phyloP scores from a whole-genome alignment of 2,888 invertebrate genomes.

The Sthenelais limicola region DNA sequence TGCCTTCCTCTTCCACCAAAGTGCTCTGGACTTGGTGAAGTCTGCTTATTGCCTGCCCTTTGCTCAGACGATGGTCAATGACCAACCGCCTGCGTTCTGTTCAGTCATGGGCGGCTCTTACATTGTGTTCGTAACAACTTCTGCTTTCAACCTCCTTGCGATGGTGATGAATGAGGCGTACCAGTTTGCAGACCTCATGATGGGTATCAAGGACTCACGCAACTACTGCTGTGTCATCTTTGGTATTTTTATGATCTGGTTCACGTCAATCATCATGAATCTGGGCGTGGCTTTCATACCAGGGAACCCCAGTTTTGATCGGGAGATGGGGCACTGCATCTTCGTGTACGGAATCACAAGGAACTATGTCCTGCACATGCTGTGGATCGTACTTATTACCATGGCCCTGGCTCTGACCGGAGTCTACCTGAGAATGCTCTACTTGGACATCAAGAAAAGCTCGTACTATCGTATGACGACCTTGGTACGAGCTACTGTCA shows the following conservation, averaged over 20 bases:
- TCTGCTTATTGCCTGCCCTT: slow-evolving; percentile 67
- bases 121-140: slow-evolving; percentile 88
- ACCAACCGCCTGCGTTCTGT: slow-evolving; percentile 74
- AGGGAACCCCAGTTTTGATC: slow-evolving; percentile 76
- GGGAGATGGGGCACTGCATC: slow-evolving; percentile 78
- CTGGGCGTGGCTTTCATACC: slow-evolving; percentile 77
- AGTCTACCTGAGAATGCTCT: slow-evolving; percentile 84
- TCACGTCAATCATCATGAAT: slow-evolving; percentile 91
- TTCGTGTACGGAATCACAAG: slow-evolving; percentile 89
- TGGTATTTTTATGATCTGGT: slow-evolving; percentile 94
- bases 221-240: slow-evolving; percentile 82
- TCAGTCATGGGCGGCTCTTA: slow-evolving; percentile 91
- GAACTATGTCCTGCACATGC: slow-evolving; percentile 90
- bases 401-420: slow-evolving; percentile 88
- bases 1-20: slow-evolving; percentile 68
- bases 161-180: slow-evolving; percentile 70
- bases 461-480: slow-evolving; percentile 52
- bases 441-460: slow-evolving; percentile 74
- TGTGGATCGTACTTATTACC: slow-evolving; percentile 91
- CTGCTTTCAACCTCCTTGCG: slow-evolving; percentile 88
- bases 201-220: slow-evolving; percentile 54
- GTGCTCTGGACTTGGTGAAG: slow-evolving; percentile 65
- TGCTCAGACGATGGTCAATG: slow-evolving; percentile 60
- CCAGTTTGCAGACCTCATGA: slow-evolving; percentile 58
- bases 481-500: slow-evolving; percentile 51